Evolutionary conservation across 1,140 invertebrate genomes (phyloP), one percentile per base, ranked within the genome.

Genomic region (Yoshiicerus persimilis): DNA sequence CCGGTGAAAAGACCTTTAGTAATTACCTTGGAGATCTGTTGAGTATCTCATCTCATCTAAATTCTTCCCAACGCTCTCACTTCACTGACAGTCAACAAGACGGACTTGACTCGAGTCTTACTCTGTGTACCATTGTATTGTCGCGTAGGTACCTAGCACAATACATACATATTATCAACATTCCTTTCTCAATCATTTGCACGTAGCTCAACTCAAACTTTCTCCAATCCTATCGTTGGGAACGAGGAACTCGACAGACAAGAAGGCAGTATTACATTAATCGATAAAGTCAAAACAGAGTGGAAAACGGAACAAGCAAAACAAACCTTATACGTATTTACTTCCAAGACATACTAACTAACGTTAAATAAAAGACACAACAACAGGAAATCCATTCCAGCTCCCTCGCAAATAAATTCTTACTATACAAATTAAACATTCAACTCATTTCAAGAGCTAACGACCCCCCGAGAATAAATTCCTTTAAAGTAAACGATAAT

Each of bases 111-210:
- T 56, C 47, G 16, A 30, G 64, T 30, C 66, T 30, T 30, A 70
- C 30, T 56, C 47, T 56, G n/a, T 56, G 47, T 56, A 56, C 47
- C n/a, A 56, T 56, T 56, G 47, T 56, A 56, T 56, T 56, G 20
- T n/a, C 20, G 47, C n/a, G 64, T 9, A 70, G 23, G 5, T 11
- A 25, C 23, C 20, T 70, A 27, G 23, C 23, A 70, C 64, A 30
- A 10, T 30, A 25, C 27, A 27, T 80, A 36, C 75, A 34, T 80
- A 80, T 80, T 32, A 80, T 36, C 32, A 80, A 80, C 75, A 38
- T 80, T 80, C 75, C 34, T 80, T 38, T 80, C 75, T 38, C 75
- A 80, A 80, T 80, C 75, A 80, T 80, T 80, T 80, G 32, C 75
- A 36, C 75, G 75, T 16, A 80, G 23, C 66, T 32, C 75, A 34